Evolutionary conservation across 2,888 invertebrate species (phyloP), one percentile per base, ranked within the genome.

Genomic region (Nomada lathburiana): DNA sequence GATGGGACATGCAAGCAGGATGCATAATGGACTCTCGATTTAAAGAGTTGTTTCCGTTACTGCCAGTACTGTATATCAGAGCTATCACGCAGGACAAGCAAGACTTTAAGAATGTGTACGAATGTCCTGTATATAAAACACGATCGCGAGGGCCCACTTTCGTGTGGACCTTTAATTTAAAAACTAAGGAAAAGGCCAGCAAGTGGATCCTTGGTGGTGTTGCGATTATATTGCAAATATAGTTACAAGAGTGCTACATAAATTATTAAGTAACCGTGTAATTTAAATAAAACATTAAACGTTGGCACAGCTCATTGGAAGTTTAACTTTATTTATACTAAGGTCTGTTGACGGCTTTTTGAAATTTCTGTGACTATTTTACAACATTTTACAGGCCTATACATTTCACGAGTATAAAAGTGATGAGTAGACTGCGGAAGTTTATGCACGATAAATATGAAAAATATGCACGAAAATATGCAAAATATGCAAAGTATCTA

Each of bases 151-250:
- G 98, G 0, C 97, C 97, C 0, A 99, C 98, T 0, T 99, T 96
- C 92, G 98, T 99, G 16, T 99, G 98, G 98, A 98, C 98, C 0
- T 99, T 99, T 93, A 98, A 98, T 94, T 94, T 99, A 80, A 97
- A 97, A 94, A 98, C 97, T 18, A 97, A 96, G 92, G 98, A 98
- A 90, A 97, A 97, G 88, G 96, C 98, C 0, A 96, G 98, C 0
- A 98, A 98, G 91, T 99, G 99, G 99, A 97, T 98, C 10, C 95
- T 99, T 62, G 98, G 97, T 4, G 99, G 99, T 2, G 98, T 98
- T 0, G 98, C 98, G 3, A 95, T 99, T 59, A 94, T 99, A 67
- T 95, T 99, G 65, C 98, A 98, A 92, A 96, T 97, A 84, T 98
- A 78, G 71, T 20, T 57, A 10, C 59, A 11, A 26, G 1, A 57